phyloP scores from a whole-genome alignment of 2,888 invertebrate species.

The Acrobeloides nanus region DNA sequence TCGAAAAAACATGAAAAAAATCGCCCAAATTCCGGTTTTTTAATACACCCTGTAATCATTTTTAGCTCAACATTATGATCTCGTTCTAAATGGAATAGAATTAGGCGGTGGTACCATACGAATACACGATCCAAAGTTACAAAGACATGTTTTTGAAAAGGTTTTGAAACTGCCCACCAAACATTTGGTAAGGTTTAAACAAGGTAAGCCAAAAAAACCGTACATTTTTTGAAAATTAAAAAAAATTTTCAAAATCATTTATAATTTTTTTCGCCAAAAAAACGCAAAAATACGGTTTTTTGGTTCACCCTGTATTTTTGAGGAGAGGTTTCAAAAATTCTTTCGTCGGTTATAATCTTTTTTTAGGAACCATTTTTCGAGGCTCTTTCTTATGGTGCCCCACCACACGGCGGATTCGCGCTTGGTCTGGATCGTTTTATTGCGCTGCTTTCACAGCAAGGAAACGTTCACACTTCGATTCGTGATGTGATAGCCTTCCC shows the following conservation, averaged over 20 bases:
- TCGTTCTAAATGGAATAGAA: conserved; percentile 91
- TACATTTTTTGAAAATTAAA: no score
- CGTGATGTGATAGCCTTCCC: conserved; percentile 97
- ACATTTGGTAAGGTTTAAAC: conserved; percentile 32
- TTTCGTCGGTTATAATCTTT: no score
- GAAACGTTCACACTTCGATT: conserved; percentile 61
- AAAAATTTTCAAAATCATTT: no score
- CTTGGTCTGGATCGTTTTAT: conserved; percentile 61
- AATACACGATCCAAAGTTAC: conserved; percentile 74
- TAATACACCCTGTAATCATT: no score
- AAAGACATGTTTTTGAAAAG: conserved; percentile 70
- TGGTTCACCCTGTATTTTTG: no score
- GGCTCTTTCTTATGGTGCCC: conserved; percentile 85
- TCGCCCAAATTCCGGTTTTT: no score
- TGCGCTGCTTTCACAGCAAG: conserved; percentile 31
- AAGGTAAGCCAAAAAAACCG: no score
- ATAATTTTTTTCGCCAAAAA: no score
- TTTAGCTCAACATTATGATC: conserved; percentile 79
- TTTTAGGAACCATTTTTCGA: conserved; percentile 69
- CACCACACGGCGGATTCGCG: conserved; percentile 96
- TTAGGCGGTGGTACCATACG: conserved; percentile 93
- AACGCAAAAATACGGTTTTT: no score
- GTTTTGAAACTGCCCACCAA: conserved; percentile 60
- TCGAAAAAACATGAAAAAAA: no score
- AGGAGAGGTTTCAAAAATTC: not conserved